A percentile compares a stretch with the other conserved stretches of the same genome.
phyloP scores from a whole-genome alignment of 2,797 vertebrate species.

The Sebastolobus altivelis region DNA sequence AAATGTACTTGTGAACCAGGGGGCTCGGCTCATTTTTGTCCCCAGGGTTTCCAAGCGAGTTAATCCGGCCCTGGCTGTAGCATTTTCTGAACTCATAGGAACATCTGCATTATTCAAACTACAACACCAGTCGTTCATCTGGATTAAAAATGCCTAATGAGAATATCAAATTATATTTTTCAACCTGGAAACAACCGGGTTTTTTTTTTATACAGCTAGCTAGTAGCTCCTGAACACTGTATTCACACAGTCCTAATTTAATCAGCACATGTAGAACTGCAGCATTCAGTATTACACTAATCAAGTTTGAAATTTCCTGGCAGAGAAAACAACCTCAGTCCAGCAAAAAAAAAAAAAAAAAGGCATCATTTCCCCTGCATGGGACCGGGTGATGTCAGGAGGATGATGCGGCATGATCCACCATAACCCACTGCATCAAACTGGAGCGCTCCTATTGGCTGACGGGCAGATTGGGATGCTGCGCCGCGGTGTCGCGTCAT shows the following conservation, averaged over 20 bases:
- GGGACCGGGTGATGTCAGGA: conserved; percentile 67
- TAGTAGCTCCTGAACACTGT: background rate
- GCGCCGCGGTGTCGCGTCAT: conserved; percentile 65
- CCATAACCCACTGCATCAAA: conserved; percentile 80
- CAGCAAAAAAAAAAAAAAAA: conserved; percentile 5
- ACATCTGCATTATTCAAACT: background rate
- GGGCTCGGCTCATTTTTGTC: background rate
- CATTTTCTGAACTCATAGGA: background rate
- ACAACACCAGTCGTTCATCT: background rate
- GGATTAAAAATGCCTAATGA: no score
- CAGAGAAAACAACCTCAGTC: background rate
- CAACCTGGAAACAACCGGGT: background rate
- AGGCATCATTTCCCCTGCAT: conserved; percentile 26
- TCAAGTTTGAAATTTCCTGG: background rate
- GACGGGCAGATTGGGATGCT: conserved; percentile 54
- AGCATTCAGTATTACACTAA: background rate
- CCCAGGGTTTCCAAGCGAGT: background rate
- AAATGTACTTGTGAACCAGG: background rate
- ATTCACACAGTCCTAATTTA: background rate
- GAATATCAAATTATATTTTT: background rate
- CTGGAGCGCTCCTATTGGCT: conserved; percentile 74
- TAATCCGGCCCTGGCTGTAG: background rate
- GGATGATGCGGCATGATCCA: conserved; percentile 75
- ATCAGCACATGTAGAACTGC: background rate
- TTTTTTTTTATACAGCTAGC: background rate